phyloP scores from a whole-genome alignment of 1,140 invertebrate species.

The Sinella curviseta region DNA sequence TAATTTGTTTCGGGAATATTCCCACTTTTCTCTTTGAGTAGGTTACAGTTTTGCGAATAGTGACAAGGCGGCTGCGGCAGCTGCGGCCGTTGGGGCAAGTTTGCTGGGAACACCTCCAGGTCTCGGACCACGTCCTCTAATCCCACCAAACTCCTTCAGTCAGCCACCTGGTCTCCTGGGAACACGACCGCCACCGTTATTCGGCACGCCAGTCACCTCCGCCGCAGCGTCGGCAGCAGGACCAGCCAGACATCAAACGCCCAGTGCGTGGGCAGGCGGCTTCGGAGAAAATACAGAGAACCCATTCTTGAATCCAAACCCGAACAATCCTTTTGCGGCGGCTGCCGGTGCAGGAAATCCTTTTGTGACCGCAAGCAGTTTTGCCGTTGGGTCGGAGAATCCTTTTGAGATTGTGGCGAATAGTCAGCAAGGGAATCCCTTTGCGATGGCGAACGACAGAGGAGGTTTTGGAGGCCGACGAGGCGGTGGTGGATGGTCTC shows the following conservation, averaged over 20 bases:
- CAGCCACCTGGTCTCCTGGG: not conserved
- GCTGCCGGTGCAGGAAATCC: conserved; percentile 34
- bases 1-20: not conserved
- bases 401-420: conserved; percentile 42
- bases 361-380: conserved; percentile 33
- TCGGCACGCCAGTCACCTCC: too few relatives aligned
- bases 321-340: conserved; percentile 37
- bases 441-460: not conserved
- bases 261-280: conserved; percentile 38
- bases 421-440: not conserved
- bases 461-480: not conserved
- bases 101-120: not conserved
- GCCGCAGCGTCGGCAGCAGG: conserved; percentile 12
- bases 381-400: conserved; percentile 38
- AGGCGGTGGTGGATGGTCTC: conserved; percentile 13
- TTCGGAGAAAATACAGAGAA: conserved; percentile 27
- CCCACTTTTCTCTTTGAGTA: not conserved
- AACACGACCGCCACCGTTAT: conserved; percentile 39
- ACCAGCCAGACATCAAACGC: conserved; percentile 47
- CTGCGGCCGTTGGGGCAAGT: conserved; percentile 48
- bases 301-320: conserved; percentile 44
- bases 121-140: not conserved
- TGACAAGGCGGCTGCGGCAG: conserved; percentile 39
- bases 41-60: not conserved
- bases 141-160: conserved; percentile 1